Conservation (phyloP, 2,113 vertebrate genomes). For the Micromys minutus region DNA sequence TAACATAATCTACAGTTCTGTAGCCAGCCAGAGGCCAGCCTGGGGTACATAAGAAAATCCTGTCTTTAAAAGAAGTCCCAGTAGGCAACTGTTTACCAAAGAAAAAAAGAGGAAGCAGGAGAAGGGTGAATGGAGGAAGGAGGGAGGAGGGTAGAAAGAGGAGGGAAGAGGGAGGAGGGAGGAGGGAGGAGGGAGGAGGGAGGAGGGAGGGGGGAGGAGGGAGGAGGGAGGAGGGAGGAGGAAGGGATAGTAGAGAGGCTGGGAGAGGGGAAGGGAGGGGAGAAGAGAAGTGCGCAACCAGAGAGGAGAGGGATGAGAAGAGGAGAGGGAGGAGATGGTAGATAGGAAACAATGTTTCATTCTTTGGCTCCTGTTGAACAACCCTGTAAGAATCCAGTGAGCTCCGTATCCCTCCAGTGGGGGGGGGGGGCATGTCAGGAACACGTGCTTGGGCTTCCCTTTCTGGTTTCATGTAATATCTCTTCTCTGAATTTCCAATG, state of each 20-base stretch:
- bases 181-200: too few relatives aligned
- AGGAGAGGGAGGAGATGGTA: background rate
- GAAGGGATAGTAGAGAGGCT: accelerated
- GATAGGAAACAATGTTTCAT: background rate
- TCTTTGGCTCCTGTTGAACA: background rate
- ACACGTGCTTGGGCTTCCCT: background rate
- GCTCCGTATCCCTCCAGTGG: background rate
- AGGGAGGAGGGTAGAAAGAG: background rate
- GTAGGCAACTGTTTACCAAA: background rate
- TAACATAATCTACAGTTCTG: background rate
- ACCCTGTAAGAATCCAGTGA: background rate
- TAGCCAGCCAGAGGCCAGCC: background rate
- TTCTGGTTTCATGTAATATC: background rate
- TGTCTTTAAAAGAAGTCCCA: background rate
- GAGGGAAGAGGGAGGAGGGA: background rate
- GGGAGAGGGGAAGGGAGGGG: background rate
- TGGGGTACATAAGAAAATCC: background rate
- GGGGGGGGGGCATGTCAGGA: accelerated
- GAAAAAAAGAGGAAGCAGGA: background rate
- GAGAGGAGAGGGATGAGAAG: background rate
- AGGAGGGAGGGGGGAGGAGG: background rate
- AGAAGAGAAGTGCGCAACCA: background rate
- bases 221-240: background rate
- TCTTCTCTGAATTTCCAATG: background rate
- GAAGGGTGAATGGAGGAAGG: background rate